Evolutionary conservation across 2,113 vertebrate species (phyloP).

Genomic region (Sylvietta virens): DNA sequence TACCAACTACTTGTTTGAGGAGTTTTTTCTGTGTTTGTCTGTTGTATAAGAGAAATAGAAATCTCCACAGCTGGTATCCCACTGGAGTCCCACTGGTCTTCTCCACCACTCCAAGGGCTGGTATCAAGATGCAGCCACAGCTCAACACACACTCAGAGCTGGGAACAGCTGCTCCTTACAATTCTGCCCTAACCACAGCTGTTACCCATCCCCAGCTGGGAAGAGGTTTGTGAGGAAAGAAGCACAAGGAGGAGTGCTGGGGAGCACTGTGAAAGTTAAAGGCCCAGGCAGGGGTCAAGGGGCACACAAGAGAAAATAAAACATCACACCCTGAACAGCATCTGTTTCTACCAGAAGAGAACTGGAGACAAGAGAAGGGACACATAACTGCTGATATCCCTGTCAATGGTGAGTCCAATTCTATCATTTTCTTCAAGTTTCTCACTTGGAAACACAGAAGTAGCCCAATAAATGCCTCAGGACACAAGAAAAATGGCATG

Average conservation of each 20-base stretch:
- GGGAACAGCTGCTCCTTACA: background rate
- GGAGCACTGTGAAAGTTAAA: background rate
- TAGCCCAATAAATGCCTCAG: background rate
- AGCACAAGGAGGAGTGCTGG: background rate
- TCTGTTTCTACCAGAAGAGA: background rate
- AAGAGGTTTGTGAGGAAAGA: background rate
- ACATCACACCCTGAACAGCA: background rate
- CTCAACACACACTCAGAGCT: background rate
- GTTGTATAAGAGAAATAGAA: background rate
- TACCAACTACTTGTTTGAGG: background rate
- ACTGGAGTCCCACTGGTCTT: background rate
- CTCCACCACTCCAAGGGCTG: background rate
- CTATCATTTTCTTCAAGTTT: background rate
- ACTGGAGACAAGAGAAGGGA: background rate
- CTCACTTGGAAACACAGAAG: background rate
- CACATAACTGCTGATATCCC: background rate
- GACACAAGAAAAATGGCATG: background rate
- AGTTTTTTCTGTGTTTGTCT: background rate
- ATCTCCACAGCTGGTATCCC: background rate
- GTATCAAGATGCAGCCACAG: background rate
- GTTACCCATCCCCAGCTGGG: background rate
- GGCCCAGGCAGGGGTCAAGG: background rate
- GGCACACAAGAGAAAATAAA: background rate
- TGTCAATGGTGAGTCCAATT: background rate
- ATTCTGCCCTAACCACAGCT: background rate